Conservation (phyloP, 1,140 invertebrate species). For the Cherax destructor region DNA sequence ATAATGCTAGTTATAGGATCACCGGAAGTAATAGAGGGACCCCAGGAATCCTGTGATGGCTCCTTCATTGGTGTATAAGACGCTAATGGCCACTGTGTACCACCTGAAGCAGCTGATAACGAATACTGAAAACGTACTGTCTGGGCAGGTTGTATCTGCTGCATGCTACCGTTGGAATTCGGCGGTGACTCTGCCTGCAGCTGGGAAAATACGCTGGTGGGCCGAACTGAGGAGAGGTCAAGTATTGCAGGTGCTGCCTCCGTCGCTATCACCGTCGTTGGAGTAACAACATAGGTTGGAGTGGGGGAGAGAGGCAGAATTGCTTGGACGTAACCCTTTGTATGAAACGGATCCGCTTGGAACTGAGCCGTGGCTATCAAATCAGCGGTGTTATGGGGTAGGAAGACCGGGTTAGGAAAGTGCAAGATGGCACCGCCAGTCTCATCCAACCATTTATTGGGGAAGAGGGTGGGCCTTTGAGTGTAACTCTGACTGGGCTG, state of each 20-base stretch:
- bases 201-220: neutral
- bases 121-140: neutral
- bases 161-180: neutral
- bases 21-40: too few species aligned
- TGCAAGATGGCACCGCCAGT: neutral
- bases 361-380: neutral
- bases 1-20: too few species aligned
- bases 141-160: neutral
- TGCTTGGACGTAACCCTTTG: neutral
- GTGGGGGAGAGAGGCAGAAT: neutral
- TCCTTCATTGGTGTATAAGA: neutral
- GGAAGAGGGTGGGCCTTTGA: too few species aligned
- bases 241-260: neutral
- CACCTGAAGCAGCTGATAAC: neutral
- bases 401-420: neutral
- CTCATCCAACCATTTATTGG: neutral
- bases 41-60: too few species aligned
- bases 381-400: neutral
- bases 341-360: slow-evolving; percentile 2
- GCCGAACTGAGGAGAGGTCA: neutral
- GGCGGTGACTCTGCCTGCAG: neutral
- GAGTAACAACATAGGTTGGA: neutral
- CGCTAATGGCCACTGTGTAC: neutral
- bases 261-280: neutral
- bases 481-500: neutral